A percentile compares a stretch with the other conserved stretches of the same genome.
Evolutionary conservation across 1,140 invertebrate genomes (phyloP).

Genomic region (Oreohelix idahoensis): DNA sequence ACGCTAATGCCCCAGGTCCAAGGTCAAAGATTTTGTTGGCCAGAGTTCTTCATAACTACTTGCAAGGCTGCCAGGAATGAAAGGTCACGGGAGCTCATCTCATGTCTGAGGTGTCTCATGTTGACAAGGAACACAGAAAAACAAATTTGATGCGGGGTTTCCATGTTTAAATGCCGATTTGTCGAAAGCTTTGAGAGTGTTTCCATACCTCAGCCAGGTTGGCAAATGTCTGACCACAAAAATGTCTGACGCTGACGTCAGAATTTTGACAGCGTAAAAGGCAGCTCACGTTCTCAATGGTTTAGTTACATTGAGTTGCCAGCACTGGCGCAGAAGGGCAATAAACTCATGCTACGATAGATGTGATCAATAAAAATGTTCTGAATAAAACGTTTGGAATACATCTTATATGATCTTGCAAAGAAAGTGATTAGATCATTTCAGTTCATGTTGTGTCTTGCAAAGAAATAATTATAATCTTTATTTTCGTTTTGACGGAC

Average conservation of each 20-base stretch:
- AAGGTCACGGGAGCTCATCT: slow-evolving; percentile 3
- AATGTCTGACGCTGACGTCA: not conserved
- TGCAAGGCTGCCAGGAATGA: not conserved
- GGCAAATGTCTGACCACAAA: not conserved
- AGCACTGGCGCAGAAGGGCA: not conserved
- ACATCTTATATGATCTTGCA: not conserved
- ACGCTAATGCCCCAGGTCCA: not conserved
- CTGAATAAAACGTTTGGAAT: no score
- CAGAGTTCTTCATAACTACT: not conserved
- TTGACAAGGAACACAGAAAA: slow-evolving; percentile 14
- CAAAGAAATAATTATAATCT: no score
- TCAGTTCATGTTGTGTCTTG: no score
- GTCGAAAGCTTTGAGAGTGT: not conserved
- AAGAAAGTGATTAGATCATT: no score
- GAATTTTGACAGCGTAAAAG: not conserved
- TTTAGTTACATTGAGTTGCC: not conserved
- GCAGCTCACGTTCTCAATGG: not conserved
- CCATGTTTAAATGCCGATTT: slow-evolving; percentile 5
- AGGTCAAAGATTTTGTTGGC: not conserved
- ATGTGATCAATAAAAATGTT: no score
- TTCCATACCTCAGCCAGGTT: not conserved
- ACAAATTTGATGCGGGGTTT: not conserved
- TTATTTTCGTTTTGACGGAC: not conserved
- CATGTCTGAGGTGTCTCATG: not conserved
- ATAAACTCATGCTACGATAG: no score